Conservation (phyloP, 1,140 invertebrate species). For the Grapholita molesta region DNA sequence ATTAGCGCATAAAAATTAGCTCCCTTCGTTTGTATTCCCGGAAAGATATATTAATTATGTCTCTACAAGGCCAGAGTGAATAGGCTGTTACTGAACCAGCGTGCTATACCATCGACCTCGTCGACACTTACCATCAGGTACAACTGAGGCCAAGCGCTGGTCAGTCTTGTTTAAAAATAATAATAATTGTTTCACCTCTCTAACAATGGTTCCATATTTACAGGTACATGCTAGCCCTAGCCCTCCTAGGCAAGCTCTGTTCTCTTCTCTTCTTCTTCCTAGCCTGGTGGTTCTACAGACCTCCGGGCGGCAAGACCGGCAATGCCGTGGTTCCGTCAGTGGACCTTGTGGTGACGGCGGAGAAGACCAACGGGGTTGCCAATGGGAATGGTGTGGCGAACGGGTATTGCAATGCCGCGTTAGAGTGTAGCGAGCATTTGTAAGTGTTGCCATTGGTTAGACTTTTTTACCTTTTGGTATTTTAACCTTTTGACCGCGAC, state of each 20-base stretch:
- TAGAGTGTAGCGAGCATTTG: slow-evolving; percentile 68
- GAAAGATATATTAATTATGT: too few relatives aligned
- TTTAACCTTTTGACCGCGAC: too few relatives aligned
- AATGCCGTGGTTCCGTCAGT: slow-evolving; percentile 54
- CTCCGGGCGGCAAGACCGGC: slow-evolving; percentile 72
- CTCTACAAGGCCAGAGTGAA: too few relatives aligned
- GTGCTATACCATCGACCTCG: too few relatives aligned
- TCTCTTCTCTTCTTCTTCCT: slow-evolving; percentile 83
- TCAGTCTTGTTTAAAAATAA: too few relatives aligned
- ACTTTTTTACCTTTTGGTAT: background rate
- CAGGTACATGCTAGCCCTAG: slow-evolving; percentile 84
- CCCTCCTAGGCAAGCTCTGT: slow-evolving; percentile 81
- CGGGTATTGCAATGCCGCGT: slow-evolving; percentile 63
- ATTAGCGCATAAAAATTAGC: too few relatives aligned
- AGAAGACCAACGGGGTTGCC: slow-evolving; percentile 45
- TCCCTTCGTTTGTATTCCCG: too few relatives aligned
- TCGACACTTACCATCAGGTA: too few relatives aligned
- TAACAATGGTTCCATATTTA: too few relatives aligned
- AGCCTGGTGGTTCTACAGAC: slow-evolving; percentile 84
- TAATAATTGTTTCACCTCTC: too few relatives aligned
- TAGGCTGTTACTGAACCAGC: too few relatives aligned
- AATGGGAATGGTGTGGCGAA: slow-evolving; percentile 24
- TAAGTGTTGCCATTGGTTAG: slow-evolving; percentile 22
- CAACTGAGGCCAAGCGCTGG: too few relatives aligned
- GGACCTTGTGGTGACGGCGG: slow-evolving; percentile 41